Conservation (phyloP, 1,140 invertebrate genomes). For the Cyphomyrmex costatus region DNA sequence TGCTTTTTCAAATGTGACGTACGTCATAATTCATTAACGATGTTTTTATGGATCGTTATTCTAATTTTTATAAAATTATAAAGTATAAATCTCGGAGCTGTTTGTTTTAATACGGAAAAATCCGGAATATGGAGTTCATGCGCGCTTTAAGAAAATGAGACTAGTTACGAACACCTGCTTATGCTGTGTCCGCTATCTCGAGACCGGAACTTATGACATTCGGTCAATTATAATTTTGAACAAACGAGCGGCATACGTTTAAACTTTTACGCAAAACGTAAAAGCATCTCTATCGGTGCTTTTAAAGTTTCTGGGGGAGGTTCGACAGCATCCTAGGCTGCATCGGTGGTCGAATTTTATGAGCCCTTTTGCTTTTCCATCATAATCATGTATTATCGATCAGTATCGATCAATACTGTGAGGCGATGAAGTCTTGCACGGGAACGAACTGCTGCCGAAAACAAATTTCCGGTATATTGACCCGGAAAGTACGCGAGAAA, state of each 20-base stretch:
- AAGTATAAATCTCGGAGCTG: slow-evolving; percentile 21
- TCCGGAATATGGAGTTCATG: neutral
- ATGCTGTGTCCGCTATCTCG: slow-evolving; percentile 19
- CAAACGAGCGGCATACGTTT: slow-evolving; percentile 29
- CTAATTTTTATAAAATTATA: slow-evolving; percentile 15
- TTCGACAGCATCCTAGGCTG: slow-evolving; percentile 36
- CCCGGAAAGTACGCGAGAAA: slow-evolving; percentile 56
- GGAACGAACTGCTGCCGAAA: slow-evolving; percentile 38
- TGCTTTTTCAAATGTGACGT: neutral
- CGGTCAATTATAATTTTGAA: slow-evolving; percentile 52
- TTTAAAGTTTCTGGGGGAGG: slow-evolving; percentile 46
- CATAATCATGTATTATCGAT: slow-evolving; percentile 65
- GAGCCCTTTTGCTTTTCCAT: slow-evolving; percentile 40
- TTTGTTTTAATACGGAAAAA: neutral
- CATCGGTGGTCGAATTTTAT: slow-evolving; percentile 49
- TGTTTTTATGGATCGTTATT: neutral
- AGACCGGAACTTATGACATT: slow-evolving; percentile 16
- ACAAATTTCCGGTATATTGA: slow-evolving; percentile 63
- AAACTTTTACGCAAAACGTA: slow-evolving; percentile 35
- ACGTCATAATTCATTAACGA: neutral
- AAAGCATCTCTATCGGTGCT: slow-evolving; percentile 37
- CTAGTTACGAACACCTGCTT: slow-evolving; percentile 25
- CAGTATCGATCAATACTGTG: slow-evolving; percentile 47
- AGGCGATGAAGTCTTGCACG: slow-evolving; percentile 43
- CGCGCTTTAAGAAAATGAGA: neutral